These are phyloP conservation scores for Acleris cristana DNA, from an alignment of 2,888 invertebrate species.

Conservation along the genomic window DNA sequence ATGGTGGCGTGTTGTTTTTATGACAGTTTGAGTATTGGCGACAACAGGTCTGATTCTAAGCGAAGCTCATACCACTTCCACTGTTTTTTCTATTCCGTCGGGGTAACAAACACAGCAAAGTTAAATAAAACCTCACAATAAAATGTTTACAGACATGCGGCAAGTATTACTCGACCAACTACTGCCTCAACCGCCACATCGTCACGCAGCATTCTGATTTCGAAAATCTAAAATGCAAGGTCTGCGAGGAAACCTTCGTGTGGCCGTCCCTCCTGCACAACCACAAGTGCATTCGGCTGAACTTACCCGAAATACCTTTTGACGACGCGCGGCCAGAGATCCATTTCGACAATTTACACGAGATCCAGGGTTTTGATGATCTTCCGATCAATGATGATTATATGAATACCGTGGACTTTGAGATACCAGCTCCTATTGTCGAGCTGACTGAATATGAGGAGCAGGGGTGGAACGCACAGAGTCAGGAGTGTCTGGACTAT, in stretches of 20 bases:
- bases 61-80: too few relatives aligned
- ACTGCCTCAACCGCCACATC: slow-evolving; percentile 64
- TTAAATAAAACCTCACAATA: too few relatives aligned
- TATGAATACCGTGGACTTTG: slow-evolving; percentile 63
- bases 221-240: slow-evolving; percentile 55
- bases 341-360: slow-evolving; percentile 58
- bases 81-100: too few relatives aligned
- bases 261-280: slow-evolving; percentile 63
- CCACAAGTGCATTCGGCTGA: slow-evolving; percentile 64
- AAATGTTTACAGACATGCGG: slow-evolving; percentile 57
- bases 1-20: too few relatives aligned
- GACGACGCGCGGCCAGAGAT: slow-evolving; percentile 66
- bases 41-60: too few relatives aligned
- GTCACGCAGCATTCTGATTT: slow-evolving; percentile 53
- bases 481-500: slow-evolving; percentile 40
- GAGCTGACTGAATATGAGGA: slow-evolving; percentile 59
- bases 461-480: slow-evolving; percentile 36
- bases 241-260: slow-evolving; percentile 68
- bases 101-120: too few relatives aligned
- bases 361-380: slow-evolving; percentile 56
- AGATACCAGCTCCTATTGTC: slow-evolving; percentile 69
- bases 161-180: slow-evolving; percentile 63
- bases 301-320: slow-evolving; percentile 62
- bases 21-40: too few relatives aligned
- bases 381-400: slow-evolving; percentile 58